Conservation (phyloP, 2,888 invertebrate species). For the Ametastegia equiseti region DNA sequence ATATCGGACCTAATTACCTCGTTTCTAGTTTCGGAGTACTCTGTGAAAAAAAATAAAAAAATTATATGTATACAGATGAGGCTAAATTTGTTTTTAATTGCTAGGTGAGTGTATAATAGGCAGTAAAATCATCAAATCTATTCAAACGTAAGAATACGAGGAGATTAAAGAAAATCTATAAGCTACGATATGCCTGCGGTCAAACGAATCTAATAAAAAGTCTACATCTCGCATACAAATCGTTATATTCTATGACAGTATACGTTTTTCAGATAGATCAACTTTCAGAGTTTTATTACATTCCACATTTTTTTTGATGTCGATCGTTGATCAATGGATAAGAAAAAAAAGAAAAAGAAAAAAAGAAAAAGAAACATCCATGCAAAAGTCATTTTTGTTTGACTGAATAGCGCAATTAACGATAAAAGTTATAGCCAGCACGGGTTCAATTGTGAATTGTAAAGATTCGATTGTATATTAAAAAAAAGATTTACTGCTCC, state of each 20-base stretch:
- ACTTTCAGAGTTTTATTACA: neutral
- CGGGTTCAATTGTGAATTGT: neutral
- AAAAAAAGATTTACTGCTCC: neutral
- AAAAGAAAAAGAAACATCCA: neutral
- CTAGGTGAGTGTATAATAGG: neutral
- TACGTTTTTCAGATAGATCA: neutral
- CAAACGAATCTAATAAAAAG: too few species aligned
- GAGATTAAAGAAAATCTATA: neutral
- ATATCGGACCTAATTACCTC: constrained; percentile 50
- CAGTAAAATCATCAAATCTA: neutral
- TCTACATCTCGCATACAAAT: too few species aligned
- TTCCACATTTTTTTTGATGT: neutral
- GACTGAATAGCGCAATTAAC: neutral
- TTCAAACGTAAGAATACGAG: neutral
- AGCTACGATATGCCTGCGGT: too few species aligned
- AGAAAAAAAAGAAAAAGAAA: neutral
- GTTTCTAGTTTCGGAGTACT: neutral
- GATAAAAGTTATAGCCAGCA: neutral
- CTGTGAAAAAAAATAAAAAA: neutral
- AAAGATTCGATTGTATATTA: neutral
- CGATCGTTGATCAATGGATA: too few species aligned
- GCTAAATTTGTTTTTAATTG: neutral
- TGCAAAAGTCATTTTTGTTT: neutral
- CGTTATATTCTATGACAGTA: neutral
- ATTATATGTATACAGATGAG: too few species aligned